These are phyloP conservation scores for Chaetodon trifascialis DNA, from an alignment of 2,113 vertebrate species.

Conservation along the genomic window DNA sequence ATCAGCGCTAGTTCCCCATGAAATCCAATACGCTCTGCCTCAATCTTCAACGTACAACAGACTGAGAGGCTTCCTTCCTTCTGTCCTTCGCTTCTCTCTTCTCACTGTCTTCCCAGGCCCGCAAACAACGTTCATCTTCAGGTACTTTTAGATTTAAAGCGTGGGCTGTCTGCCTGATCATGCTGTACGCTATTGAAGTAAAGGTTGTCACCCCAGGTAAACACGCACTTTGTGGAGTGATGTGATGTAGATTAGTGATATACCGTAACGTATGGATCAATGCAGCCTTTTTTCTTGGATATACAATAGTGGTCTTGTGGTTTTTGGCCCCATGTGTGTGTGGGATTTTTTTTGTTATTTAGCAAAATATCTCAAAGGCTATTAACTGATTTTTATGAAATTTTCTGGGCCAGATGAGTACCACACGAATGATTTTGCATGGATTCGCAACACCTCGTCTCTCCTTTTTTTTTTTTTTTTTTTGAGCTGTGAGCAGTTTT, in stretches of 20 bases:
- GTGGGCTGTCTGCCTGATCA: background rate
- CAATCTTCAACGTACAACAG: conserved; percentile 51
- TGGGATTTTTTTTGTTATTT: background rate
- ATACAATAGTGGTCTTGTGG: background rate
- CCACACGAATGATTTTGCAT: background rate
- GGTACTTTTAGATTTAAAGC: conserved; percentile 22
- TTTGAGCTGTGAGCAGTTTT: too few species aligned
- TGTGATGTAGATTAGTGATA: background rate
- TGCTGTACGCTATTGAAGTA: background rate
- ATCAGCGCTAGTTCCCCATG: conserved; percentile 79
- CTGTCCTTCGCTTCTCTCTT: conserved; percentile 36
- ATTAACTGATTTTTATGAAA: background rate
- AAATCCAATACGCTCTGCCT: conserved; percentile 76
- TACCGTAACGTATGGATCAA: background rate
- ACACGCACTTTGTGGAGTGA: background rate
- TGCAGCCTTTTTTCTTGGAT: background rate
- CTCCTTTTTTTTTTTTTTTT: background rate
- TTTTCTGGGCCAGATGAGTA: background rate
- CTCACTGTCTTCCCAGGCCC: conserved; percentile 22
- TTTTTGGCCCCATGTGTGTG: background rate
- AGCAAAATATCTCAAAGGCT: background rate
- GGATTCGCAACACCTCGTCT: background rate
- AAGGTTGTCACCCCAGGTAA: background rate
- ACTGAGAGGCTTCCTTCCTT: conserved; percentile 62
- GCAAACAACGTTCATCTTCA: conserved; percentile 8